Evolutionary conservation across 2,113 vertebrate genomes (phyloP).

Genomic region (Stictonetta naevosa): DNA sequence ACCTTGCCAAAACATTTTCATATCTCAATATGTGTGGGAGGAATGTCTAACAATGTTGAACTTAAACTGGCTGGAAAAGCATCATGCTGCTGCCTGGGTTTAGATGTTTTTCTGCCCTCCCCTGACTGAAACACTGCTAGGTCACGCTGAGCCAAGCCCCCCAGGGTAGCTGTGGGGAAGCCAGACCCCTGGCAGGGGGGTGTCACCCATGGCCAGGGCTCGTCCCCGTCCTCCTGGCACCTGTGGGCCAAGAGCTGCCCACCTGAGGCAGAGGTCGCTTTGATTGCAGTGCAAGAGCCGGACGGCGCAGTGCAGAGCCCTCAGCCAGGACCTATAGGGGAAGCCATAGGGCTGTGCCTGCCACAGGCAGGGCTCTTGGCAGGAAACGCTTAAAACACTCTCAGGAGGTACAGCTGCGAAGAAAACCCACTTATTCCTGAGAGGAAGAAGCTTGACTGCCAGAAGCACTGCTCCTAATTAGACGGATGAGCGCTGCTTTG

Average conservation of each 20-base stretch:
- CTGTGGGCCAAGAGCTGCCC: fast-evolving
- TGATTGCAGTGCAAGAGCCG: too few species aligned
- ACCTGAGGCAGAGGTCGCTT: too few species aligned
- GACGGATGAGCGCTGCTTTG: neutral
- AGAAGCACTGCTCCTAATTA: neutral
- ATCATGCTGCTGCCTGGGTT: neutral
- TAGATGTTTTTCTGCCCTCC: fast-evolving
- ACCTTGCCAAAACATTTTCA: fast-evolving
- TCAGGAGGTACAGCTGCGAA: neutral
- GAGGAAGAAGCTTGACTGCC: neutral
- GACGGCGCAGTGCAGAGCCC: too few species aligned
- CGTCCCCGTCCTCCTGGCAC: neutral
- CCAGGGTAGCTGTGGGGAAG: neutral
- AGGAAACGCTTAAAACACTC: too few species aligned
- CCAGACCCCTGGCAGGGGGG: too few species aligned
- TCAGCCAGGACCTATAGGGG: fast-evolving
- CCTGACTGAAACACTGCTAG: fast-evolving
- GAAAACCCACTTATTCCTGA: neutral
- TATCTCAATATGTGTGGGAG: neutral
- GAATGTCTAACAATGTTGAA: neutral
- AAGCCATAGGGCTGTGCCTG: fast-evolving
- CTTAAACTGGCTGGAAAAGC: neutral
- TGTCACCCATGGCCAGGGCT: neutral
- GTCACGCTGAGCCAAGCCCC: neutral
- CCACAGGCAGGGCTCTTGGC: neutral